Evolutionary conservation across 2,888 invertebrate genomes (phyloP), one percentile per base, ranked within the genome.

Genomic region (Steinernema carpocapsae): DNA sequence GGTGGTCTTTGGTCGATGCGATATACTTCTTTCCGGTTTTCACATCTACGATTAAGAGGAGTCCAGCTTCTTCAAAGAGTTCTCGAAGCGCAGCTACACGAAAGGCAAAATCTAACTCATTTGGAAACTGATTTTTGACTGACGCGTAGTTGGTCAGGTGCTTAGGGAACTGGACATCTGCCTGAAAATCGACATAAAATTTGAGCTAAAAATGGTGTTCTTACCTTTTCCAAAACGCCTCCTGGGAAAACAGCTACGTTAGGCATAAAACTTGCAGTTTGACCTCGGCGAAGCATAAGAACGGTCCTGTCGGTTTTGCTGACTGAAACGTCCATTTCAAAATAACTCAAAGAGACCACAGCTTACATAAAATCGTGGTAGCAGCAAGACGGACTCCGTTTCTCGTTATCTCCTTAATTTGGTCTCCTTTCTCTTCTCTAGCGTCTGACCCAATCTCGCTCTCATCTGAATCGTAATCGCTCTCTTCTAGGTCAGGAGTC

Each of bases 161-260:
- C 14, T 45, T 45, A 17, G 83, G 83, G 51, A 83, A 82, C 14
- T 42, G 29, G 2, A 26, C 29, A 29, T 81, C 83, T 17, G 26
- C 19, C 26, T 71, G 26, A 3, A 90, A n/a, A 48, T n/a, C 48
- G 48, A 19, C 19, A 48, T 17, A 17, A 4, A 17, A 17, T 48
- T 48, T n/a, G 6, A 17, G 48, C 48, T 48, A 43, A 7, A 14
- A 43, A 7, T n/a, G n/a, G n/a, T n/a, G n/a, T n/a, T n/a, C 51
- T 51, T 19, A 51, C 51, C 51, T 51, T 87, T 79, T 93, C 92
- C 71, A 91, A 89, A 72, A 91, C 90, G 74, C 95, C 95, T n/a
- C 95, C 95, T 45, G 95, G 94, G 89, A 94, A 95, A 51, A 94
- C 94, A 86, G 92, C 91, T 78, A 92, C 90, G 86, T 92, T 92